These are phyloP conservation scores for Psophia crepitans DNA, from an alignment of 2,113 vertebrate species.

Conservation along the genomic window DNA sequence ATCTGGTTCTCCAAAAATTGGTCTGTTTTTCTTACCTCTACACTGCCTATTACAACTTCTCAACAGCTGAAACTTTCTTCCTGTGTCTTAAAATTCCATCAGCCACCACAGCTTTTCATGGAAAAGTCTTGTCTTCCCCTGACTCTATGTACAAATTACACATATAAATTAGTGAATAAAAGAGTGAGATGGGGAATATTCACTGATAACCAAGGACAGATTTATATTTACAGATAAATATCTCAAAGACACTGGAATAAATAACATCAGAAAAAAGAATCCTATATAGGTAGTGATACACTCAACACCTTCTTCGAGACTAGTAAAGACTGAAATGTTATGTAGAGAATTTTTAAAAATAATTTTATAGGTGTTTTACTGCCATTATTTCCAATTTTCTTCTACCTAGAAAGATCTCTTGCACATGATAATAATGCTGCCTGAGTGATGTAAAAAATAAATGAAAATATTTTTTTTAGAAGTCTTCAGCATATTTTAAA, in stretches of 20 bases:
- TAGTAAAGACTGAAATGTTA: background rate
- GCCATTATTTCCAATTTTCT: background rate
- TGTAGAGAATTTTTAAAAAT: background rate
- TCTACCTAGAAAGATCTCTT: background rate
- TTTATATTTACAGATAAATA: background rate
- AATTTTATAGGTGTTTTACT: background rate
- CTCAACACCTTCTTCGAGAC: background rate
- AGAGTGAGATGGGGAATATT: background rate
- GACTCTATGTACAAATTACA: accelerated
- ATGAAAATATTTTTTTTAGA: background rate
- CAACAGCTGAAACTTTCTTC: background rate
- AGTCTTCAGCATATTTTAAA: background rate
- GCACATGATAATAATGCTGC: background rate
- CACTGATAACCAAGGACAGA: background rate
- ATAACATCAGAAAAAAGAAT: background rate
- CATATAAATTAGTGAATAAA: background rate
- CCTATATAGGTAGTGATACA: background rate
- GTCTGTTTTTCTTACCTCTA: background rate
- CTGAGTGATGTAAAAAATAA: background rate
- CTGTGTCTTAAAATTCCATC: background rate
- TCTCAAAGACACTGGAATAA: background rate
- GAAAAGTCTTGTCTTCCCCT: background rate
- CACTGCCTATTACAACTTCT: background rate
- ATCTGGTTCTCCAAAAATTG: background rate
- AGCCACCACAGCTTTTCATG: background rate